Conservation (phyloP, 2,888 invertebrate species). For the Allygus modestus region DNA sequence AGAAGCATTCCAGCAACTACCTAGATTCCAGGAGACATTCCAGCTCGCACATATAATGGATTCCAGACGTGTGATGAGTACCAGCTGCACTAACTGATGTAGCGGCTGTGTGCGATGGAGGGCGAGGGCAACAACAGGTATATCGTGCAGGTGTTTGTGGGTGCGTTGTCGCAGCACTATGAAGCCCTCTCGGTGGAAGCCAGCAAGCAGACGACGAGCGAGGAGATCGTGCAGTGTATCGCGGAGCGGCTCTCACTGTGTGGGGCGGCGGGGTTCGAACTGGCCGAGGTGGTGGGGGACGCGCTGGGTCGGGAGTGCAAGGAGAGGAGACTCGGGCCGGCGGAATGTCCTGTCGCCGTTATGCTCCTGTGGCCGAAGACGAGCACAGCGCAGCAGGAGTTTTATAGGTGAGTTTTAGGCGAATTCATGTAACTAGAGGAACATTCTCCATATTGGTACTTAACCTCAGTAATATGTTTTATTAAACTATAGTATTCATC, state of each 20-base stretch:
- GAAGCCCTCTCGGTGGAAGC: conserved; percentile 94
- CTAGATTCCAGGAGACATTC: conserved; percentile 40
- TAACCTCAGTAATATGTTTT: neutral
- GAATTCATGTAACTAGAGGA: neutral
- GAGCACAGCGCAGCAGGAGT: conserved; percentile 75
- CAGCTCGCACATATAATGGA: conserved; percentile 6
- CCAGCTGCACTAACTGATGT: conserved; percentile 13
- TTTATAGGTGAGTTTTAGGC: conserved; percentile 74
- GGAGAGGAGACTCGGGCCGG: conserved; percentile 89
- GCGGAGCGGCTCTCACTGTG: conserved; percentile 83
- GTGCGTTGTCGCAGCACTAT: conserved; percentile 91
- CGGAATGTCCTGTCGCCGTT: conserved; percentile 88
- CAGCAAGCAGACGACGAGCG: conserved; percentile 93
- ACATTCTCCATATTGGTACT: neutral
- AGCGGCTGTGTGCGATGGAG: conserved; percentile 25
- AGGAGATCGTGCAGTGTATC: conserved; percentile 94
- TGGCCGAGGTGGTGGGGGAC: conserved; percentile 93
- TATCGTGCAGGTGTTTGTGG: conserved; percentile 90
- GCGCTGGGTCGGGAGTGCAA: conserved; percentile 94
- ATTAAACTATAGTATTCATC: neutral
- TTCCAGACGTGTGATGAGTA: conserved; percentile 20
- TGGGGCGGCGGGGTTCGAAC: conserved; percentile 83
- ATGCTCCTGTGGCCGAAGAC: conserved; percentile 91
- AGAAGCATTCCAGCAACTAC: conserved; percentile 44
- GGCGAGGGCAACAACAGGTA: conserved; percentile 68